A percentile compares a stretch with the other conserved stretches of the same genome.
Conservation (phyloP, 2,113 vertebrate genomes). For the Pterocles orientalis region DNA sequence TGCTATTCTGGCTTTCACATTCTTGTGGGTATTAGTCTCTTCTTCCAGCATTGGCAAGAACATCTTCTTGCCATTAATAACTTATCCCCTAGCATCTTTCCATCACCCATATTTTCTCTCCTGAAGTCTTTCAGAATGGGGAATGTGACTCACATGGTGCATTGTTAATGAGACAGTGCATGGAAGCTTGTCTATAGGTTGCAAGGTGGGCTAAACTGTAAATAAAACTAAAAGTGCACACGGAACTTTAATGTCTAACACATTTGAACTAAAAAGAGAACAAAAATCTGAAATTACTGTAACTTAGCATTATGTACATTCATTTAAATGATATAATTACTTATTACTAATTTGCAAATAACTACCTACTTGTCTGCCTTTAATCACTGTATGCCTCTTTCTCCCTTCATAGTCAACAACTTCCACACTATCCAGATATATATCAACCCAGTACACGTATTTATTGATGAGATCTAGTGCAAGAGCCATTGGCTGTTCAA, state of each 20-base stretch:
- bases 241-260: neutral
- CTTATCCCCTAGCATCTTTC: neutral
- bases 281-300: neutral
- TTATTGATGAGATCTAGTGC: slow-evolving; percentile 91
- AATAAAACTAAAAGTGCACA: neutral
- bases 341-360: neutral
- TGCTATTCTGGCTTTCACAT: neutral
- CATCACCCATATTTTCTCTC: neutral
- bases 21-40: neutral
- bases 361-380: slow-evolving; percentile 89
- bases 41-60: neutral
- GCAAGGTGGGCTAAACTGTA: neutral
- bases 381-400: slow-evolving; percentile 86
- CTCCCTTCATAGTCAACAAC: slow-evolving; percentile 94
- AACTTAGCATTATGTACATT: neutral
- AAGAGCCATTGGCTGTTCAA: slow-evolving; percentile 91
- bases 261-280: neutral
- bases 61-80: neutral
- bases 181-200: neutral
- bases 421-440: slow-evolving; percentile 93
- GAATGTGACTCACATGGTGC: neutral
- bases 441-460: slow-evolving; percentile 95
- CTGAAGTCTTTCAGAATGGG: neutral
- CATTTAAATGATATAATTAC: neutral
- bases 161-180: neutral